Conservation (phyloP, 2,113 vertebrate species). For the Sporophila hypoxantha region DNA sequence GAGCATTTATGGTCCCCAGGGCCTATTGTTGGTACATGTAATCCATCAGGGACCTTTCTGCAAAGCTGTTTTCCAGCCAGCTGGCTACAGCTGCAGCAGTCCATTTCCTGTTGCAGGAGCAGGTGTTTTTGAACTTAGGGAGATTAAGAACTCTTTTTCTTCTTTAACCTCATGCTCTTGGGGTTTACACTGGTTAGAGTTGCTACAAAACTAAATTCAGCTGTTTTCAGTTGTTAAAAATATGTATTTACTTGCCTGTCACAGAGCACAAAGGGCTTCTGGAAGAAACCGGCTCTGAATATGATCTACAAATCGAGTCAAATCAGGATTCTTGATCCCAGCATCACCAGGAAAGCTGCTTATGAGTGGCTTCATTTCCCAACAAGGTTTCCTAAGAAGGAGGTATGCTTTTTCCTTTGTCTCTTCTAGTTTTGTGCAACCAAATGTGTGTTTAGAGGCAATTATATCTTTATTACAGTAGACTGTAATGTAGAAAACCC, state of each 20-base stretch:
- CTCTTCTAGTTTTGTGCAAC: not conserved
- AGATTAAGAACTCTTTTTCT: not conserved
- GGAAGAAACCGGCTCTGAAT: conserved; percentile 74
- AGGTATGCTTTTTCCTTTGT: conserved; percentile 58
- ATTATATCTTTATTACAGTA: not conserved
- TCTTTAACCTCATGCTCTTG: not conserved
- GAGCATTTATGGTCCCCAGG: not conserved
- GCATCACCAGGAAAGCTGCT: conserved; percentile 69
- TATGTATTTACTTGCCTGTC: not conserved
- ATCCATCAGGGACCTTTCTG: not conserved
- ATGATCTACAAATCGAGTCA: conserved; percentile 74
- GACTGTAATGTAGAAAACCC: not conserved
- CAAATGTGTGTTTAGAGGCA: not conserved
- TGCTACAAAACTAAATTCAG: not conserved
- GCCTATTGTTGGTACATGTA: rapidly evolving
- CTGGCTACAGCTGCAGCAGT: not conserved
- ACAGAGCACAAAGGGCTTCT: conserved; percentile 70
- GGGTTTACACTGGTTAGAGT: not conserved
- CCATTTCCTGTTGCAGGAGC: not conserved
- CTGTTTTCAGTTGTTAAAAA: not conserved
- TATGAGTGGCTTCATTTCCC: conserved; percentile 73
- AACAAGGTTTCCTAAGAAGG: conserved; percentile 59
- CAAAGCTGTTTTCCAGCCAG: not conserved
- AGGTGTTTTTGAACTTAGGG: not conserved
- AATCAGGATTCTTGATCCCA: conserved; percentile 76